Conservation (phyloP, 2,797 vertebrate species). For the Premnoplex brunnescens region DNA sequence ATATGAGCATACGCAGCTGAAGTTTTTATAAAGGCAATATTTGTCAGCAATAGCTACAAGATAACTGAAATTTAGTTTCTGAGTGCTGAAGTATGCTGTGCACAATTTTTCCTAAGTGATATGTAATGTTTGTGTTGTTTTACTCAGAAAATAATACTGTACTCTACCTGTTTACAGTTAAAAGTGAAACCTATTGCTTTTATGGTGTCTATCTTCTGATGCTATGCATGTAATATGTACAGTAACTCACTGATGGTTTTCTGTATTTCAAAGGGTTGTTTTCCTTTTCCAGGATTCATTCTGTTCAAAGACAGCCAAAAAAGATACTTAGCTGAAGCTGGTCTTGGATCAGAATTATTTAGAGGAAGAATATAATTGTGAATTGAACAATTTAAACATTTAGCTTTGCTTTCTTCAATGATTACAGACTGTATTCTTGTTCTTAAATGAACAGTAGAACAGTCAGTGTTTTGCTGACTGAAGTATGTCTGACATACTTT, state of each 20-base stretch:
- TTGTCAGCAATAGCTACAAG: constrained; percentile 40
- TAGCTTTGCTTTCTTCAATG: not conserved
- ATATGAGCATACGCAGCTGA: not conserved
- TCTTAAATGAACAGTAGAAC: not conserved
- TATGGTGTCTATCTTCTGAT: not conserved
- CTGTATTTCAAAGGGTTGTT: constrained; percentile 1
- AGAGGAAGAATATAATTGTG: not conserved
- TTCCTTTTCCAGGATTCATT: not conserved
- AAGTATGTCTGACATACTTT: not conserved
- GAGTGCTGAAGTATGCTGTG: constrained; percentile 5
- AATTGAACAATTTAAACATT: not conserved
- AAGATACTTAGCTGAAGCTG: not conserved
- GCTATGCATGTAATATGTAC: constrained; percentile 20
- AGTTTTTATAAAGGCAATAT: constrained; percentile 41
- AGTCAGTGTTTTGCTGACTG: not conserved
- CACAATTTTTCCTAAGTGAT: not conserved
- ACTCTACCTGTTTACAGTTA: not conserved
- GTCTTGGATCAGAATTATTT: not conserved
- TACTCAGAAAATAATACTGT: constrained; percentile 10
- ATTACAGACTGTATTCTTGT: not conserved
- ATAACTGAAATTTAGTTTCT: not conserved
- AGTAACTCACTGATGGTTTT: constrained; percentile 20
- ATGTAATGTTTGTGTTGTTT: not conserved
- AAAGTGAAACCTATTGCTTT: constrained; percentile 14
- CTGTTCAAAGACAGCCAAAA: not conserved